Conservation (phyloP, 2,113 vertebrate species). For the Octodon degus region DNA sequence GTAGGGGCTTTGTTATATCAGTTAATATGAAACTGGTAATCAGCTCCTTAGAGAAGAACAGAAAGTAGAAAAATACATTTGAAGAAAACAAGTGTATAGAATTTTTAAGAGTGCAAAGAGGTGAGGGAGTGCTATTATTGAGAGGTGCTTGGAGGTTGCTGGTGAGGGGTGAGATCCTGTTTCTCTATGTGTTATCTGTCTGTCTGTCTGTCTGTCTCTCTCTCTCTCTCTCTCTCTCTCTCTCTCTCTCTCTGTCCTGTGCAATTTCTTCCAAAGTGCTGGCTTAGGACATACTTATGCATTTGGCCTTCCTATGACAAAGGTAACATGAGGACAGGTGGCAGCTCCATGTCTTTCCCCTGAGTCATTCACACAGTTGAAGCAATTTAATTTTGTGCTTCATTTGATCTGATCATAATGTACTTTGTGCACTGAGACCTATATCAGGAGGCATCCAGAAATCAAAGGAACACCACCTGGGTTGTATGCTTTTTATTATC, state of each 20-base stretch:
- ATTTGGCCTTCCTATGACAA: accelerated
- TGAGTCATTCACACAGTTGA: accelerated
- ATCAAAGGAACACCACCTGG: accelerated
- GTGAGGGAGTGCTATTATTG: accelerated
- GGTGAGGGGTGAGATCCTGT: accelerated
- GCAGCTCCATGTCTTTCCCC: neutral
- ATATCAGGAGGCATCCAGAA: accelerated
- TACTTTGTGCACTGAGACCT: accelerated
- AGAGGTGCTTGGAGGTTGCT: accelerated
- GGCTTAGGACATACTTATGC: neutral
- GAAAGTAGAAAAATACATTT: neutral
- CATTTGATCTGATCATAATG: accelerated
- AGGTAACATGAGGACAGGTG: neutral
- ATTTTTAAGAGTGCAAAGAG: neutral
- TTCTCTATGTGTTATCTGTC: no score
- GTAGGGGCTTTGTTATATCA: neutral
- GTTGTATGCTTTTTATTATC: accelerated
- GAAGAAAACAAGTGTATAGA: neutral
- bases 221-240: neutral
- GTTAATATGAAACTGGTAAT: neutral
- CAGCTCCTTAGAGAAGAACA: neutral
- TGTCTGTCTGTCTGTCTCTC: accelerated
- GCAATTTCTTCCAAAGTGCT: neutral
- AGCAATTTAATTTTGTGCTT: accelerated
- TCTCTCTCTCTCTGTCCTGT: neutral